phyloP scores from a whole-genome alignment of 2,888 invertebrate species.

The Sceliomorpha sp. region DNA sequence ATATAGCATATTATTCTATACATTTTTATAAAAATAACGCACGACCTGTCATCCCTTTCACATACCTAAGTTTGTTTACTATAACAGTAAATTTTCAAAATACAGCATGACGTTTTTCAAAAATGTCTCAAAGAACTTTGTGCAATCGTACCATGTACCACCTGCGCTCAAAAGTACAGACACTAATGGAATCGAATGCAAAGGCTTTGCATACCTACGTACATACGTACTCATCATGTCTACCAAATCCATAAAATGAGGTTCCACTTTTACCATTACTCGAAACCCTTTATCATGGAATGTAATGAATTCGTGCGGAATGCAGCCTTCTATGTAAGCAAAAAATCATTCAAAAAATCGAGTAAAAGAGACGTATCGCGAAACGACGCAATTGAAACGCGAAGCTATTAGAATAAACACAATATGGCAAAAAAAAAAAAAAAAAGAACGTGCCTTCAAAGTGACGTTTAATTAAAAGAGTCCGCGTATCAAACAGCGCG shows the following conservation, averaged over 20 bases:
- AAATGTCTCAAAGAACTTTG: too few relatives aligned
- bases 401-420: slow-evolving; percentile 48
- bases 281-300: slow-evolving; percentile 47
- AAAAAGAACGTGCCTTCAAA: slow-evolving; percentile 46
- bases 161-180: too few relatives aligned
- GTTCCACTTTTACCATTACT: slow-evolving; percentile 47
- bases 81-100: too few relatives aligned
- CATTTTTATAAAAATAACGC: too few relatives aligned
- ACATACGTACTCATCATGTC: slow-evolving; percentile 18
- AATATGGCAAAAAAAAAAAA: slow-evolving; percentile 42
- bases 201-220: too few relatives aligned
- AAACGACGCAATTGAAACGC: slow-evolving; percentile 44
- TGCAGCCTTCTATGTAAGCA: slow-evolving; percentile 41
- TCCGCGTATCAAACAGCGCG: slow-evolving; percentile 48
- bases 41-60: too few relatives aligned
- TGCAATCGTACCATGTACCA: too few relatives aligned
- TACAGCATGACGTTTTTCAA: too few relatives aligned
- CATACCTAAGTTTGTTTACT: too few relatives aligned
- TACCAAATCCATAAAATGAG: slow-evolving; percentile 37
- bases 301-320: slow-evolving; percentile 44
- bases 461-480: slow-evolving; percentile 55
- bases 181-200: too few relatives aligned
- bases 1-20: too few relatives aligned
- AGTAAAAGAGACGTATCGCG: slow-evolving; percentile 34
- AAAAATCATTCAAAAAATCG: slow-evolving; percentile 46